Percentiles rank a stretch among this genome's conserved stretches.
phyloP scores from a whole-genome alignment of 2,888 invertebrate species.

The Malthinus seriepunctatus region DNA sequence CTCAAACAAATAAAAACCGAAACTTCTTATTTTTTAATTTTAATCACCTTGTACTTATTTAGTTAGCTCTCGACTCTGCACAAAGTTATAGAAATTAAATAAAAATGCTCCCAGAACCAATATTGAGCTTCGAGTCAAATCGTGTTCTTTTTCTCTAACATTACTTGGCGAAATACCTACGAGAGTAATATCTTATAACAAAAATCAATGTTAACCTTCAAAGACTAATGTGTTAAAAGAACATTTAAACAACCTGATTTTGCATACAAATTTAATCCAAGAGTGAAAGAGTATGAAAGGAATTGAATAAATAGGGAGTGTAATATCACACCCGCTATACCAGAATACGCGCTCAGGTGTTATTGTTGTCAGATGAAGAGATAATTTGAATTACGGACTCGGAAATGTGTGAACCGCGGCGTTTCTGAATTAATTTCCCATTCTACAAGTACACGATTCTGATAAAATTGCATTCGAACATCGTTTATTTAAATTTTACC shows the following conservation, averaged over 20 bases:
- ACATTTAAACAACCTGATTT: not conserved
- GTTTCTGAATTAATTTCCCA: constrained; percentile 53
- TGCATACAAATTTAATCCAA: not conserved
- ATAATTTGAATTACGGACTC: constrained; percentile 54
- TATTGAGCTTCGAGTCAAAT: not conserved
- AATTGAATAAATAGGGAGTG: constrained; percentile 7
- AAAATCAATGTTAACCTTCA: no score
- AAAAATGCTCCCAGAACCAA: not conserved
- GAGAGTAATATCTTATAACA: no score
- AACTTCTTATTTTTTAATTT: no score
- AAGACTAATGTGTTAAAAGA: no score
- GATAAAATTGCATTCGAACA: constrained; percentile 33
- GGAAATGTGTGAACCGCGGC: constrained; percentile 48
- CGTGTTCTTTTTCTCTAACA: no score
- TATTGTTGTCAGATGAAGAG: constrained; percentile 51
- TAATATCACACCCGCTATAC: constrained; percentile 32
- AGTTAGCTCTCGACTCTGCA: no score
- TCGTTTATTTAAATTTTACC: constrained; percentile 17
- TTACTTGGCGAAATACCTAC: no score
- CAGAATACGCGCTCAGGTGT: constrained; percentile 46
- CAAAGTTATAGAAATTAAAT: not conserved
- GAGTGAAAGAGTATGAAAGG: constrained; percentile 1
- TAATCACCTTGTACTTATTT: no score
- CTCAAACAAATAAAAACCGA: not conserved
- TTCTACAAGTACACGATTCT: constrained; percentile 41